Evolutionary conservation across 1,140 invertebrate species (phyloP).

Genomic region (Drosophila ogumai): DNA sequence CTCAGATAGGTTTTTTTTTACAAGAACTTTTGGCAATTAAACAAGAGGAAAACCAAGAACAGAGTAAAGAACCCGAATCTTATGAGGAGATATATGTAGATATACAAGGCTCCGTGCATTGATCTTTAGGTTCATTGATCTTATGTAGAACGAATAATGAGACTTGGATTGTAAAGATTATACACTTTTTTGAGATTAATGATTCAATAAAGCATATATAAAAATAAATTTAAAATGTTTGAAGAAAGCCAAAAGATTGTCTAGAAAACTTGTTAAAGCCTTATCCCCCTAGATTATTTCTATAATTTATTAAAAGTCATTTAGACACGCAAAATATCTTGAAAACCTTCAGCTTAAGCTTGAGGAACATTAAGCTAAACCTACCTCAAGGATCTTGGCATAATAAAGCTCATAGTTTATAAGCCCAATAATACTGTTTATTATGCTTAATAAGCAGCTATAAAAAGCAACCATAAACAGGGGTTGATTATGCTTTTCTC

Average conservation of each 20-base stretch:
- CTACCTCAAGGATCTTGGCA: constrained; percentile 1
- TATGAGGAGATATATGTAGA: not conserved
- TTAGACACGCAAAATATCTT: not conserved
- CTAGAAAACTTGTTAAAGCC: not conserved
- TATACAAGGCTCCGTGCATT: not conserved
- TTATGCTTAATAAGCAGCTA: constrained; percentile 1
- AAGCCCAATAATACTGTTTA: not conserved
- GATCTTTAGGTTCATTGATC: constrained; percentile 40
- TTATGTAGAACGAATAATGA: not conserved
- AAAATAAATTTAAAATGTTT: too few species aligned
- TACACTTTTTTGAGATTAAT: too few species aligned
- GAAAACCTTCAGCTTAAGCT: not conserved
- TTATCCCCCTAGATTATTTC: not conserved
- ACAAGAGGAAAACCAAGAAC: not conserved
- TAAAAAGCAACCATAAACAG: not conserved
- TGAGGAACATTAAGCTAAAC: not conserved
- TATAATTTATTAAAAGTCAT: too few species aligned
- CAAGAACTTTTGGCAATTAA: constrained; percentile 46
- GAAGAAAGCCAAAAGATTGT: not conserved
- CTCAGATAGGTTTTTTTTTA: not conserved
- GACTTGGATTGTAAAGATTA: too few species aligned
- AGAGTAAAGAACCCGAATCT: not conserved
- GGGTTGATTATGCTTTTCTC: not conserved
- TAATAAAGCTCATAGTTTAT: not conserved
- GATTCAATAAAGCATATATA: too few species aligned